Percentiles rank a stretch among this genome's conserved stretches.
These are phyloP conservation scores for Carduelis carduelis DNA, from an alignment of 2,797 vertebrate genomes.

Conservation along the genomic window DNA sequence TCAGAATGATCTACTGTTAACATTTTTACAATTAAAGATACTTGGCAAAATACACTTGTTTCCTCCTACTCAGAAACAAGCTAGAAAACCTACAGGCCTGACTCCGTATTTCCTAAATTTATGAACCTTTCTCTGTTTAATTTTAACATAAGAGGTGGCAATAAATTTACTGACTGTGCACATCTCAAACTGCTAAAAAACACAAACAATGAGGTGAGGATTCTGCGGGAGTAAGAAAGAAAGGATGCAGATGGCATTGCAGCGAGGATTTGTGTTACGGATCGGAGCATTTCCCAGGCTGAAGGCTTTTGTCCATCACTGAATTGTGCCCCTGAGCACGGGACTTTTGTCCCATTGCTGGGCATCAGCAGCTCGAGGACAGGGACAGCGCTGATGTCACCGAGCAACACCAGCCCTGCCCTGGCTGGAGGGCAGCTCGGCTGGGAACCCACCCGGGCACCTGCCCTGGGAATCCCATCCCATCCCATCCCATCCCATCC, in stretches of 20 bases:
- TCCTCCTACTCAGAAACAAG: neutral
- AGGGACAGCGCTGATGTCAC: neutral
- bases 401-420: constrained; percentile 32
- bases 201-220: neutral
- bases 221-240: constrained; percentile 6
- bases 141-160: neutral
- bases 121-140: neutral
- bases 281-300: neutral
- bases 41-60: neutral
- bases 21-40: neutral
- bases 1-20: neutral
- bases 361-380: neutral
- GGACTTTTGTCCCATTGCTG: neutral
- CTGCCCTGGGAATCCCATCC: neutral
- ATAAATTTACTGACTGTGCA: neutral
- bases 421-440: neutral
- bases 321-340: neutral
- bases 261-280: neutral
- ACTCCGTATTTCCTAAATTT: neutral
- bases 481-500: too few species aligned
- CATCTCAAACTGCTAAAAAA: neutral
- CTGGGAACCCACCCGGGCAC: neutral
- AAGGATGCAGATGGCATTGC: neutral
- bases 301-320: neutral
- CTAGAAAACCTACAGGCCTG: neutral